A percentile compares a stretch with the other conserved stretches of the same genome.
Conservation (phyloP, 2,888 invertebrate species). For the Lepas anatifera region DNA sequence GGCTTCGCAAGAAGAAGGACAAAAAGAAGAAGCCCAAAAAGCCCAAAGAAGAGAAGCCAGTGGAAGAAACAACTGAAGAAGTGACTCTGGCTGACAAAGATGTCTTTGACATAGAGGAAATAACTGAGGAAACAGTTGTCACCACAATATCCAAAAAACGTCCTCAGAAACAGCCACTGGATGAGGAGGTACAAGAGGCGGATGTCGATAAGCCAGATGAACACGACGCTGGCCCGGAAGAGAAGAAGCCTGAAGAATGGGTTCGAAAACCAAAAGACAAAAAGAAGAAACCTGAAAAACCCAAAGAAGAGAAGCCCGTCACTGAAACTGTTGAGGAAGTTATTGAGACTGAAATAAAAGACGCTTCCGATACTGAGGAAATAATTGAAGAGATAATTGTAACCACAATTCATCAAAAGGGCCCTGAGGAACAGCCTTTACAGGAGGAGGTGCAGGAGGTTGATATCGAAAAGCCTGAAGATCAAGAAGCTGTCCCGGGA, state of each 20-base stretch:
- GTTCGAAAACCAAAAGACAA: slow-evolving; percentile 23
- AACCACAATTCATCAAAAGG: background rate
- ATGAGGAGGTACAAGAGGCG: slow-evolving; percentile 15
- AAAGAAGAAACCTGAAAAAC: slow-evolving; percentile 21
- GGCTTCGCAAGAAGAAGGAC: background rate
- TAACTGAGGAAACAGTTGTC: slow-evolving; percentile 53
- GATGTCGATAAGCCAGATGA: slow-evolving; percentile 18
- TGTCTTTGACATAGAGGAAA: slow-evolving; percentile 29
- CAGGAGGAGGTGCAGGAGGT: slow-evolving; percentile 2
- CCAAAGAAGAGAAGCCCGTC: slow-evolving; percentile 26
- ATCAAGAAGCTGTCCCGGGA: background rate
- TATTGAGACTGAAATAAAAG: slow-evolving; percentile 17
- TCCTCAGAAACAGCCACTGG: slow-evolving; percentile 13
- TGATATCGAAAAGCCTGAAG: slow-evolving; percentile 4
- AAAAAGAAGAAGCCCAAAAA: background rate
- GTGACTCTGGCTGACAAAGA: slow-evolving; percentile 32
- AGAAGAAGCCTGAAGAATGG: slow-evolving; percentile 23
- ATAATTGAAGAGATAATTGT: slow-evolving; percentile 24
- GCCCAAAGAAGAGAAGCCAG: slow-evolving; percentile 13
- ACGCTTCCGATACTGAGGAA: slow-evolving; percentile 21
- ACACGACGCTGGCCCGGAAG: slow-evolving; percentile 17
- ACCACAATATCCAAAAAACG: slow-evolving; percentile 50
- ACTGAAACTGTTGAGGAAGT: slow-evolving; percentile 16
- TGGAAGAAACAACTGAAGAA: slow-evolving; percentile 36
- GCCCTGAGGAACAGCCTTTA: slow-evolving; percentile 1